These are phyloP conservation scores for Cosmia pyralina DNA, from an alignment of 2,888 invertebrate species.

Conservation along the genomic window DNA sequence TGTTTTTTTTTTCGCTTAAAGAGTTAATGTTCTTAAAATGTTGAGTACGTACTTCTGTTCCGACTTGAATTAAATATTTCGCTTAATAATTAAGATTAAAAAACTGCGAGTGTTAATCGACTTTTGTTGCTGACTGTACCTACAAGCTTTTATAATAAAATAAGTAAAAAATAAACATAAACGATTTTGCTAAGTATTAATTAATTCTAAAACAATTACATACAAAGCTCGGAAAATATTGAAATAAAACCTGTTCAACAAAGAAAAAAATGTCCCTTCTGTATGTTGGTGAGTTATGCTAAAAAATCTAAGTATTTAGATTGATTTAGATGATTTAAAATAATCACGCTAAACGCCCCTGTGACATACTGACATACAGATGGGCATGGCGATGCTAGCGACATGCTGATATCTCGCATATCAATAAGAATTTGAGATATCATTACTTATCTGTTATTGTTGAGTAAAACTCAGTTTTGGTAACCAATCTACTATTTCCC, in stretches of 20 bases:
- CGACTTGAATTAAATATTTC: too few relatives aligned
- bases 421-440: constrained; percentile 29
- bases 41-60: too few relatives aligned
- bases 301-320: neutral
- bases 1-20: too few relatives aligned
- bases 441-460: constrained; percentile 10
- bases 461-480: neutral
- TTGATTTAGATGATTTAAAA: neutral
- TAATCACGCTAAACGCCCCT: neutral
- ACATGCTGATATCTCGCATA: constrained; percentile 24
- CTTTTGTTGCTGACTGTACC: too few relatives aligned
- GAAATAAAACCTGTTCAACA: neutral
- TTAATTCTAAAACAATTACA: neutral
- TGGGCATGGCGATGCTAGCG: neutral
- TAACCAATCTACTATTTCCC: constrained; percentile 17
- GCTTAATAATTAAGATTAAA: too few relatives aligned
- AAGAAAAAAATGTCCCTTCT: neutral
- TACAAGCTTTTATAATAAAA: neutral
- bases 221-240: too few relatives aligned
- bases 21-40: too few relatives aligned
- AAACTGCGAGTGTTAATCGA: too few relatives aligned
- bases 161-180: neutral
- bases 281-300: neutral
- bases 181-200: neutral
- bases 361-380: constrained; percentile 19